Conservation (phyloP, 1,140 invertebrate genomes). For the Drosophila serrata region DNA sequence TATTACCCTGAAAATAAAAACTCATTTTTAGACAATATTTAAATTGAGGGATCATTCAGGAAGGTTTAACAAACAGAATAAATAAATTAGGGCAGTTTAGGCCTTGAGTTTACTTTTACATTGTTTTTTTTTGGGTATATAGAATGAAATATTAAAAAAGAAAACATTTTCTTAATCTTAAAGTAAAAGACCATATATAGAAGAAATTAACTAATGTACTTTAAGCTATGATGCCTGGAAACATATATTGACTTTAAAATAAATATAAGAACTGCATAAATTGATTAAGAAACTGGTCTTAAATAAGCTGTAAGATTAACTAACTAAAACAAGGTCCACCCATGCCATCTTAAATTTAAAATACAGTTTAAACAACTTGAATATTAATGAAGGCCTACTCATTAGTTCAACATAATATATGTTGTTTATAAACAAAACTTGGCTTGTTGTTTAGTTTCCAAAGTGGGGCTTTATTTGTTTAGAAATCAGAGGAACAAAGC, state of each 20-base stretch:
- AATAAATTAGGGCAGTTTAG: not conserved
- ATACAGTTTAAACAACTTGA: not conserved
- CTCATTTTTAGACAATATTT: not conserved
- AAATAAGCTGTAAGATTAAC: no score
- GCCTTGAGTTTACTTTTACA: not conserved
- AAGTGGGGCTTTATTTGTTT: not conserved
- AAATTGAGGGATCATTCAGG: not conserved
- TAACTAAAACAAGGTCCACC: no score
- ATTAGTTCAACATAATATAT: not conserved
- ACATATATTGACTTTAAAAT: no score
- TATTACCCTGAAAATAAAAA: not conserved
- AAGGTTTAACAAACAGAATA: no score
- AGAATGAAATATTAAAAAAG: not conserved
- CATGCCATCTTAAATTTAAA: no score
- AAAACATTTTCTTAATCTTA: not conserved
- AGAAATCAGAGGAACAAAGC: conserved; percentile 4
- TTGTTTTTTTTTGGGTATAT: not conserved
- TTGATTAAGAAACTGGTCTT: not conserved
- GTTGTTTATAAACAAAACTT: not conserved
- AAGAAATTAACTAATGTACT: no score
- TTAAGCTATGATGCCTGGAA: not conserved
- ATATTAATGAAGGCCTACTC: not conserved
- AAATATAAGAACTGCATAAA: not conserved
- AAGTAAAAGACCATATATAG: no score
- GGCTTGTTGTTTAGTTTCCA: not conserved